phyloP scores from a whole-genome alignment of 2,888 invertebrate species.

The Chrysolina americana region DNA sequence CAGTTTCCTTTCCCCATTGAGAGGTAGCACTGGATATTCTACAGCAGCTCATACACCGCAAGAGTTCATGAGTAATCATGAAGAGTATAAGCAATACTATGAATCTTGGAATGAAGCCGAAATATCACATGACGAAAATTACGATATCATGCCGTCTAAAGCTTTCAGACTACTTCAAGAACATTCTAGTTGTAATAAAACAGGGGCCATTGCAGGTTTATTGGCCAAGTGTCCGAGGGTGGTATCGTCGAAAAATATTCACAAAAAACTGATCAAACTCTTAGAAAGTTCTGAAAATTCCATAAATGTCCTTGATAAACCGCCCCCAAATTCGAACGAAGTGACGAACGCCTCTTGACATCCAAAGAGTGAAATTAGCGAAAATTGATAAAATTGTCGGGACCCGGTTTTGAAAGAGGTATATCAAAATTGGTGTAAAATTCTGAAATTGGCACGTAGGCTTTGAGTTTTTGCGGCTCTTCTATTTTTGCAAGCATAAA shows the following conservation, averaged over 20 bases:
- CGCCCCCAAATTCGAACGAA: conserved; percentile 59
- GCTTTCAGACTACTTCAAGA: conserved; percentile 74
- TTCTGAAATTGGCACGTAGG: conserved; percentile 33
- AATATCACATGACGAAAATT: conserved; percentile 58
- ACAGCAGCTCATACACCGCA: conserved; percentile 71
- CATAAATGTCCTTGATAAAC: conserved; percentile 55
- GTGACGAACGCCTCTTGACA: conserved; percentile 64
- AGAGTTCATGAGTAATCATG: conserved; percentile 70
- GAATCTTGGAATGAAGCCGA: conserved; percentile 71
- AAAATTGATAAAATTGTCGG: conserved; percentile 54
- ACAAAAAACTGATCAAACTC: conserved; percentile 70
- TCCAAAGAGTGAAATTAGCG: conserved; percentile 55
- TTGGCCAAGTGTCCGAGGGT: conserved; percentile 77
- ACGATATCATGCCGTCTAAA: conserved; percentile 74
- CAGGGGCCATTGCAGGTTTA: conserved; percentile 69
- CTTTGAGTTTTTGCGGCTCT: conserved; percentile 50
- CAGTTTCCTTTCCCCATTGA: conserved; percentile 64
- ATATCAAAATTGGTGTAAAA: conserved; percentile 44
- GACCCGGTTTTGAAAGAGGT: conserved; percentile 53
- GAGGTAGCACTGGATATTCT: conserved; percentile 67
- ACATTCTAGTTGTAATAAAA: conserved; percentile 65
- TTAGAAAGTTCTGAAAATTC: conserved; percentile 60
- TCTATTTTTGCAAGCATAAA: conserved; percentile 64
- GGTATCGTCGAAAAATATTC: conserved; percentile 74
- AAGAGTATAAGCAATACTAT: conserved; percentile 73